Conservation (phyloP, 2,888 invertebrate species). For the Ctena decussata region DNA sequence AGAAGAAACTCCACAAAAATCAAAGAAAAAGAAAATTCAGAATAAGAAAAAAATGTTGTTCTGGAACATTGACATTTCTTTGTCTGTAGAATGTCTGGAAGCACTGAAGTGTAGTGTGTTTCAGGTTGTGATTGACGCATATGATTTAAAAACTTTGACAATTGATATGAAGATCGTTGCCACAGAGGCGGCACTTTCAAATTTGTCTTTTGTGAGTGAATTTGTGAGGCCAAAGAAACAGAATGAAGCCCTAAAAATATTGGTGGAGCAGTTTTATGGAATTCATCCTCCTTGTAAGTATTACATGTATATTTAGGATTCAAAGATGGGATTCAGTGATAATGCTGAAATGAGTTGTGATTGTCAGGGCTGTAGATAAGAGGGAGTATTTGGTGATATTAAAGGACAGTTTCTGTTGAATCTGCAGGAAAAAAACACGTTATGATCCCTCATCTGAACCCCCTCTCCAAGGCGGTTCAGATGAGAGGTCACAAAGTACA, state of each 20-base stretch:
- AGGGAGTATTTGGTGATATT: no score
- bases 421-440: no score
- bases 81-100: slow-evolving; percentile 63
- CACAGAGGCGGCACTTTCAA: slow-evolving; percentile 61
- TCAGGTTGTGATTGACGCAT: slow-evolving; percentile 63
- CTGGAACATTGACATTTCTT: slow-evolving; percentile 71
- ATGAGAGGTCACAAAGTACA: no score
- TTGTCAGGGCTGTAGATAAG: no score
- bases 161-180: slow-evolving; percentile 71
- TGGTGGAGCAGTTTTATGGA: slow-evolving; percentile 79
- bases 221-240: slow-evolving; percentile 64
- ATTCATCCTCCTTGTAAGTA: slow-evolving; percentile 55
- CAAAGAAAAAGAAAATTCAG: neutral
- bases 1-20: slow-evolving; percentile 20
- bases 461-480: no score
- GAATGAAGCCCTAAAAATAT: slow-evolving; percentile 63
- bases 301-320: no score
- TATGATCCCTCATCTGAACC: no score
- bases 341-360: no score
- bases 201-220: slow-evolving; percentile 76
- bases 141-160: slow-evolving; percentile 46
- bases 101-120: slow-evolving; percentile 68
- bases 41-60: slow-evolving; percentile 56
- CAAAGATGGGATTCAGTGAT: no score
- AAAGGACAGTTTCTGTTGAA: no score